Evolutionary conservation across 37 sponge, comb jelly and placozoan genomes (phyloP).

Genomic region (Beroe forskalii): DNA sequence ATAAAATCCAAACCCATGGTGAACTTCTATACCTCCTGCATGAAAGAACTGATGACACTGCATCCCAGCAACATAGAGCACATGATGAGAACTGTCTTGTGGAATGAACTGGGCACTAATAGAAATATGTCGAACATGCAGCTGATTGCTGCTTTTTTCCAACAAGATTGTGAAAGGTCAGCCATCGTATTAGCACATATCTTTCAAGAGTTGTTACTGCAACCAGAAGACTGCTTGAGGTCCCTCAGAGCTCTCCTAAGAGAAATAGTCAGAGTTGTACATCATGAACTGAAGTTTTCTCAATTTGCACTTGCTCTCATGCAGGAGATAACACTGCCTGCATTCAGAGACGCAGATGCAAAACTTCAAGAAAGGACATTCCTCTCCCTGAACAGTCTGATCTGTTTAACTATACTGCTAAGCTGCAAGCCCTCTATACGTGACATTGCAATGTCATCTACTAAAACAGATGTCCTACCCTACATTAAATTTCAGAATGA

Average conservation of each 20-base stretch:
- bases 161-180: conserved; percentile 70
- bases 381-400: conserved; percentile 55
- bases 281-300: conserved; percentile 75
- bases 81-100: conserved; percentile 73
- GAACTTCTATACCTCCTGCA: conserved; percentile 83
- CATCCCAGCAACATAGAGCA: conserved; percentile 75
- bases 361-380: conserved; percentile 32
- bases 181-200: conserved; percentile 78
- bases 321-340: conserved; percentile 69
- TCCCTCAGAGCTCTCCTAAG: conserved; percentile 80
- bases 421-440: conserved; percentile 16
- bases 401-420: conserved; percentile 13
- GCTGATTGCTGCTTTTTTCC: conserved; percentile 75
- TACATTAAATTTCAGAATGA: conserved; percentile 45
- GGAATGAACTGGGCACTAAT: conserved; percentile 76
- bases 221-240: conserved; percentile 77
- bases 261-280: conserved; percentile 78
- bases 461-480: conserved; percentile 4
- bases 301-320: conserved; percentile 75
- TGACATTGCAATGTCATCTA: conserved; percentile 59
- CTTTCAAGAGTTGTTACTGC: conserved; percentile 76
- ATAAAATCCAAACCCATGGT: conserved; percentile 87
- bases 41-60: conserved; percentile 74
- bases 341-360: conserved; percentile 9
- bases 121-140: conserved; percentile 84